These are phyloP conservation scores for Alethe diademata DNA, from an alignment of 2,113 vertebrate genomes.

Conservation along the genomic window DNA sequence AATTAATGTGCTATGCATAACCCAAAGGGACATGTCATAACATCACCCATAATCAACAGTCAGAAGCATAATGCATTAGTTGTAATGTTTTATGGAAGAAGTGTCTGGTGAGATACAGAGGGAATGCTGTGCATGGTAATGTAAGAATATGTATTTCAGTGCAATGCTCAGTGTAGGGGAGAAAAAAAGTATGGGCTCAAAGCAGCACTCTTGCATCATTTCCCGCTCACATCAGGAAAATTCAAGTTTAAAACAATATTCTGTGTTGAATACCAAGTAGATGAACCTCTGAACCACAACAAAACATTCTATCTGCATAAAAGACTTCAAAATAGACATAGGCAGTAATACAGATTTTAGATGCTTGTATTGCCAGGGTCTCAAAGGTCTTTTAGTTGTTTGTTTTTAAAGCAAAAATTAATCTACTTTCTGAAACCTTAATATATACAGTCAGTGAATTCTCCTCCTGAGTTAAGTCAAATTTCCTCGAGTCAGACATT, in stretches of 20 bases:
- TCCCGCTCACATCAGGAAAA: neutral
- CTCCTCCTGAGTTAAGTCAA: neutral
- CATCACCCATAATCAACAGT: neutral
- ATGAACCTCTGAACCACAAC: neutral
- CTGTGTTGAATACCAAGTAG: neutral
- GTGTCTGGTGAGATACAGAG: neutral
- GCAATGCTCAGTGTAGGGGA: neutral
- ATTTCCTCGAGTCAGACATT: neutral
- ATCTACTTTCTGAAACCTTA: neutral
- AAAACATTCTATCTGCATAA: neutral
- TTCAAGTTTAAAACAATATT: neutral
- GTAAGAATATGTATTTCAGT: neutral
- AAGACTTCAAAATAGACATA: neutral
- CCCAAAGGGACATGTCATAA: neutral
- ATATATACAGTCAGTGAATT: neutral
- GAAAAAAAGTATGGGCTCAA: neutral
- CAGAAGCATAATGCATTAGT: neutral
- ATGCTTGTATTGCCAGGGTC: neutral
- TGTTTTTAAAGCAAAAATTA: neutral
- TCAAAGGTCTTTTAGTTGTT: neutral
- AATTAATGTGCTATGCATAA: neutral
- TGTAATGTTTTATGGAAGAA: conserved; percentile 14
- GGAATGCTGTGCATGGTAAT: neutral
- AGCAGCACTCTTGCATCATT: neutral
- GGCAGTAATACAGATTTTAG: neutral